Percentiles rank a stretch among this genome's conserved stretches.
These are phyloP conservation scores for Tursiops truncatus DNA, from an alignment of 2,113 vertebrate genomes.

Conservation along the genomic window DNA sequence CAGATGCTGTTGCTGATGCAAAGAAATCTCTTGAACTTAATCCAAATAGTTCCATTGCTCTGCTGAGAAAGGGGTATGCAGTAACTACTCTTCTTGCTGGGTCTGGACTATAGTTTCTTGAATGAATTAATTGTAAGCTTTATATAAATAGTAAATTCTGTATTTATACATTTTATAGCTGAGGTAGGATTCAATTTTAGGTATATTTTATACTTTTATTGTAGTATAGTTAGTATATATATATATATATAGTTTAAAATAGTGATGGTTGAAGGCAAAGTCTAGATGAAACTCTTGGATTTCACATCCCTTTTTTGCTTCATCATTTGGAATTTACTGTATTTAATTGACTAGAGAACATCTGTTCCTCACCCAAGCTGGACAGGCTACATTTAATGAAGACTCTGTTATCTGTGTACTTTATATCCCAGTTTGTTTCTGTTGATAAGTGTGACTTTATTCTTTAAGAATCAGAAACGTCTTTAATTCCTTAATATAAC, in stretches of 20 bases:
- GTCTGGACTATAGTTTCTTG: conserved; percentile 38
- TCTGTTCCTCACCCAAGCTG: background rate
- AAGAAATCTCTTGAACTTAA: conserved; percentile 92
- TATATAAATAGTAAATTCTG: conserved; percentile 13
- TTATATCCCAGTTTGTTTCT: conserved; percentile 32
- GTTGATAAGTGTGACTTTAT: conserved; percentile 22
- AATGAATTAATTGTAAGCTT: conserved; percentile 12
- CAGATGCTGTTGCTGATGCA: conserved; percentile 93
- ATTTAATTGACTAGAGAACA: background rate
- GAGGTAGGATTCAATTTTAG: conserved; percentile 8
- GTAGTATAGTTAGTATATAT: background rate
- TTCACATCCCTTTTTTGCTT: background rate
- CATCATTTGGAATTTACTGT: conserved; percentile 25
- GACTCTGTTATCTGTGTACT: background rate
- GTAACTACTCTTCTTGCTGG: background rate
- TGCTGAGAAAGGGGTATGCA: conserved; percentile 94
- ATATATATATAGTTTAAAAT: background rate
- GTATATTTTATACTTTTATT: background rate
- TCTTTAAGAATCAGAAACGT: background rate
- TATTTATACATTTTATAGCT: background rate
- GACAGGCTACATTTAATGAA: background rate
- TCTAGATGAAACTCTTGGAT: background rate
- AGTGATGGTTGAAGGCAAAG: background rate
- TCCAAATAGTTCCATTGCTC: conserved; percentile 88
- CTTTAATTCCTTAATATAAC: background rate